Percentiles rank a stretch among this genome's conserved stretches.
These are phyloP conservation scores for Tiphia femorata DNA, from an alignment of 2,888 invertebrate genomes.

Conservation along the genomic window DNA sequence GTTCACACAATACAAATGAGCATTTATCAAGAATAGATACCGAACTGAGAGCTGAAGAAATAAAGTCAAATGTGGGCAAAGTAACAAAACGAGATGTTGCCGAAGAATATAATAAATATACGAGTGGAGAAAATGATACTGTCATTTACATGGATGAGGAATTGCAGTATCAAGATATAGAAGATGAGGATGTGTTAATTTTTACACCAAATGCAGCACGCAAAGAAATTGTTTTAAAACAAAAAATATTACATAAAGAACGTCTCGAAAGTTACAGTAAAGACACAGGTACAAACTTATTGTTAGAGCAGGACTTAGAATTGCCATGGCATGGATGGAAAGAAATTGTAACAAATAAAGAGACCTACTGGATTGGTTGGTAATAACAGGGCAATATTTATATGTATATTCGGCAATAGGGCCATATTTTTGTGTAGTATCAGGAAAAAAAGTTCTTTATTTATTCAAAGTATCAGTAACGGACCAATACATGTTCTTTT, in stretches of 20 bases:
- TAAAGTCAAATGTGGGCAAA: constrained; percentile 16
- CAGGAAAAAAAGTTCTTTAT: too few relatives aligned
- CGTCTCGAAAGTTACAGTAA: not conserved
- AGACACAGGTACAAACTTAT: not conserved
- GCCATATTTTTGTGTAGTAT: too few relatives aligned
- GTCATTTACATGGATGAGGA: constrained; percentile 65
- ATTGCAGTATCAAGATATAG: constrained; percentile 62
- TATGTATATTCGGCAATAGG: too few relatives aligned
- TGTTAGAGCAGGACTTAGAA: constrained; percentile 50
- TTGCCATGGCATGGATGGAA: constrained; percentile 63
- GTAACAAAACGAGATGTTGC: constrained; percentile 50
- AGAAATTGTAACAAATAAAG: constrained; percentile 49
- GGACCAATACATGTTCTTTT: too few relatives aligned
- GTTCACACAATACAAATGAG: constrained; percentile 1
- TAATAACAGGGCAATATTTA: too few relatives aligned
- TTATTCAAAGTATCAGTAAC: too few relatives aligned
- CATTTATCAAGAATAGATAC: not conserved
- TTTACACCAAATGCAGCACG: not conserved
- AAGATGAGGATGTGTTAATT: constrained; percentile 44
- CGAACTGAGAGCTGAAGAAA: constrained; percentile 1
- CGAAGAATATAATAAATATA: constrained; percentile 61
- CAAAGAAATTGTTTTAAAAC: not conserved
- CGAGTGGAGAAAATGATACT: constrained; percentile 58
- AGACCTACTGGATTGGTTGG: constrained; percentile 58
- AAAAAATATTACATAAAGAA: not conserved